Percentiles rank a stretch among this genome's conserved stretches.
Evolutionary conservation across 2,113 vertebrate genomes (phyloP).

Genomic region (Crocuta crocuta): DNA sequence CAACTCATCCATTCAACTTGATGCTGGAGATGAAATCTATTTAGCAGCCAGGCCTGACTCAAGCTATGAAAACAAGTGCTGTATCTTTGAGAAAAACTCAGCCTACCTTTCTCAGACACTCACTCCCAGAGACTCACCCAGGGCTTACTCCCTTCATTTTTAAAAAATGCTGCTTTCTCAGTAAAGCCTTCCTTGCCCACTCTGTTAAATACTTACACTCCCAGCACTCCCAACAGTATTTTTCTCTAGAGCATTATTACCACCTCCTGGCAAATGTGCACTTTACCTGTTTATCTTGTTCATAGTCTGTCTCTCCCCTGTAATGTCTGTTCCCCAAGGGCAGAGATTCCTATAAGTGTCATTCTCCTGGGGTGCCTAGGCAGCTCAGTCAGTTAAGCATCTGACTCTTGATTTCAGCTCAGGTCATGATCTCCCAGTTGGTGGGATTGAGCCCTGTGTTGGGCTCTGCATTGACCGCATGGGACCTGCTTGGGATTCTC

Average conservation of each 20-base stretch:
- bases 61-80: neutral
- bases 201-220: neutral
- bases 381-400: too few relatives aligned
- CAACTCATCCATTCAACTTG: neutral
- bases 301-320: neutral
- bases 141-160: neutral
- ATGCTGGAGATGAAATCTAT: neutral
- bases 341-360: neutral
- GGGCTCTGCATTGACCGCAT: too few relatives aligned
- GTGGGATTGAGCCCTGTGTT: too few relatives aligned
- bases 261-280: neutral
- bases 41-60: neutral
- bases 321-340: neutral
- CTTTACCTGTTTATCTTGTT: neutral
- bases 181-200: neutral
- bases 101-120: neutral
- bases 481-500: too few relatives aligned
- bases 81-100: neutral
- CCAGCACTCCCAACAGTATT: neutral
- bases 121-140: neutral
- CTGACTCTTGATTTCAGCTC: too few relatives aligned
- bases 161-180: neutral
- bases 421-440: too few relatives aligned
- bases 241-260: neutral
- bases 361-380: neutral